Conservation (phyloP, 2,797 vertebrate species). For the Onychomys torridus region DNA sequence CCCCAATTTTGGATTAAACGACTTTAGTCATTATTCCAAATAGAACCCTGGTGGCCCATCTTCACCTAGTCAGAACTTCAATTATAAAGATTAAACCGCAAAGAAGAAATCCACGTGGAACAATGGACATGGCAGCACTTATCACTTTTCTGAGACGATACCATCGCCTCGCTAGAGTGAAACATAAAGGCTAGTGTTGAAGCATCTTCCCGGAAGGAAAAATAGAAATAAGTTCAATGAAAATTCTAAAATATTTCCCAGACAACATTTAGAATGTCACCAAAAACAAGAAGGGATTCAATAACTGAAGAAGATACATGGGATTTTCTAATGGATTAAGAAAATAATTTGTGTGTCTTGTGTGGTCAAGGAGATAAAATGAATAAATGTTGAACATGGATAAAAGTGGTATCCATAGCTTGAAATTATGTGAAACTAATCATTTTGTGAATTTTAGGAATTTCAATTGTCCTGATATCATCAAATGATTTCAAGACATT, state of each 20-base stretch:
- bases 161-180: conserved; percentile 60
- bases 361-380: not conserved
- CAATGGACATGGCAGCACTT: conserved; percentile 61
- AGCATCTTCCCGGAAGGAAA: conserved; percentile 10
- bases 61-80: conserved; percentile 73
- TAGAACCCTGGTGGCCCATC: conserved; percentile 60
- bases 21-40: conserved; percentile 71
- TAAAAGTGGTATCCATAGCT: conserved; percentile 10
- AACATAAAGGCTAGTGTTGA: conserved; percentile 9
- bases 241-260: conserved; percentile 57
- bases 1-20: conserved; percentile 73
- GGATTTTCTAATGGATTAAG: conserved; percentile 37
- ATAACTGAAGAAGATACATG: not conserved
- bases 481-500: conserved; percentile 52
- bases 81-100: conserved; percentile 79
- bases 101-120: conserved; percentile 69
- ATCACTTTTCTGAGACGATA: conserved; percentile 58
- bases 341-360: not conserved
- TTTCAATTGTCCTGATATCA: conserved; percentile 52
- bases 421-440: conserved; percentile 12
- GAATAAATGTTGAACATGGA: not conserved
- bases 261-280: conserved; percentile 20
- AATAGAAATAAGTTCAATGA: conserved; percentile 43
- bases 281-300: not conserved
- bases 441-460: conserved; percentile 17